Percentiles rank a stretch among this genome's conserved stretches.
These are phyloP conservation scores for Episyrphus balteatus DNA, from an alignment of 1,140 invertebrate species.

Conservation along the genomic window DNA sequence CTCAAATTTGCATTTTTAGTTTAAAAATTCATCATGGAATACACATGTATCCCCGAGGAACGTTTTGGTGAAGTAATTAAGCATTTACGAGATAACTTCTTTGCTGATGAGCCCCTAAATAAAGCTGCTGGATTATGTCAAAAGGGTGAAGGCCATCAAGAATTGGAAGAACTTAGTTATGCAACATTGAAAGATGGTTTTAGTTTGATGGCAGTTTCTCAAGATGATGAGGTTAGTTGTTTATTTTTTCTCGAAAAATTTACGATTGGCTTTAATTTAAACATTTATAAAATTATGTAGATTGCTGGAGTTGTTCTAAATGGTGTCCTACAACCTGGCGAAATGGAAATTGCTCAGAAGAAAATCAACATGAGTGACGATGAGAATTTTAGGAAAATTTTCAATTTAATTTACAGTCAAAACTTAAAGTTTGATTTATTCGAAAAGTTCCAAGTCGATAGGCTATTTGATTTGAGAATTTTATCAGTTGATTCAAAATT, in stretches of 20 bases:
- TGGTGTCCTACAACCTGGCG: slow-evolving; percentile 46
- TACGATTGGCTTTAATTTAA: background rate
- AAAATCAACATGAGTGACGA: slow-evolving; percentile 46
- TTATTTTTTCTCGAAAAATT: slow-evolving; percentile 1
- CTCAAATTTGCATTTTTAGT: background rate
- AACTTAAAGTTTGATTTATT: slow-evolving; percentile 53
- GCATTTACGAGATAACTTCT: slow-evolving; percentile 59
- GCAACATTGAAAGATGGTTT: slow-evolving; percentile 56
- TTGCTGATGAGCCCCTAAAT: slow-evolving; percentile 70
- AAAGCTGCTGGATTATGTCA: slow-evolving; percentile 56
- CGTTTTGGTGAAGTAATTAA: slow-evolving; percentile 50
- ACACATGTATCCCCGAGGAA: slow-evolving; percentile 39
- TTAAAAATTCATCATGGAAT: slow-evolving; percentile 34
- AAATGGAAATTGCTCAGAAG: slow-evolving; percentile 45
- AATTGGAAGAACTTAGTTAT: slow-evolving; percentile 61
- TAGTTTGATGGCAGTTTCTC: slow-evolving; percentile 54
- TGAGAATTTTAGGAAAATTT: slow-evolving; percentile 53
- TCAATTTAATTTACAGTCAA: slow-evolving; percentile 49
- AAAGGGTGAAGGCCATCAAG: slow-evolving; percentile 51
- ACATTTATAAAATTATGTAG: slow-evolving; percentile 24
- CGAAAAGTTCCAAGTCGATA: slow-evolving; percentile 50
- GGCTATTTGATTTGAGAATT: slow-evolving; percentile 69
- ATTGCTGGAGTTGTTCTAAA: slow-evolving; percentile 57
- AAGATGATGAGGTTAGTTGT: slow-evolving; percentile 46
- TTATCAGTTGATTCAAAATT: slow-evolving; percentile 59